These are phyloP conservation scores for Phylloscopus trochiloides DNA, from an alignment of 2,113 vertebrate genomes.

Conservation along the genomic window DNA sequence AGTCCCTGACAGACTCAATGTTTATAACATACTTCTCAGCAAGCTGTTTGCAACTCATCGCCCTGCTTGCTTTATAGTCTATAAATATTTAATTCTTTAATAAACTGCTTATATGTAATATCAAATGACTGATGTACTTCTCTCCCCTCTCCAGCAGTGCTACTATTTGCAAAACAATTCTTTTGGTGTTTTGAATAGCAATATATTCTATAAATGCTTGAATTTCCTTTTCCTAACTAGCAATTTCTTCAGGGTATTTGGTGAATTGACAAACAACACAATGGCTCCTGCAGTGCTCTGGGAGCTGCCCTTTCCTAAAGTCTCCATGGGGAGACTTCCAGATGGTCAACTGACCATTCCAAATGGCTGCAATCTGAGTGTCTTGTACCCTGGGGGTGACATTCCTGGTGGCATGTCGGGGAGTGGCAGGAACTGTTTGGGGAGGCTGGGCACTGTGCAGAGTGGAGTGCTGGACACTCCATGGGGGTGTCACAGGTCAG, in stretches of 20 bases:
- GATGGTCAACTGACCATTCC: not conserved
- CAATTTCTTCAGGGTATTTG: slow-evolving; percentile 64
- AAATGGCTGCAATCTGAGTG: not conserved
- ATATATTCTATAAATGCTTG: slow-evolving; percentile 70
- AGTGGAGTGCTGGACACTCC: not conserved
- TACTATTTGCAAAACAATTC: slow-evolving; percentile 76
- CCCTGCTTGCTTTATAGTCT: slow-evolving; percentile 77
- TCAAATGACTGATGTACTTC: slow-evolving; percentile 76
- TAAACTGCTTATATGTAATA: slow-evolving; percentile 80
- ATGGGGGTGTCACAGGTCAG: fast-evolving
- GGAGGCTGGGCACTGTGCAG: not conserved
- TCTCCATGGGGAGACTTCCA: not conserved
- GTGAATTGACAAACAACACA: slow-evolving; percentile 52
- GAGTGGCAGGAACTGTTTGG: not conserved
- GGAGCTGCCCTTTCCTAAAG: not conserved
- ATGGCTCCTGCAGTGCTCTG: not conserved
- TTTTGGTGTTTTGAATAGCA: slow-evolving; percentile 66
- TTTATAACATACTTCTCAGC: slow-evolving; percentile 77
- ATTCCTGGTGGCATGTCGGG: not conserved
- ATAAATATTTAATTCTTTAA: slow-evolving; percentile 85
- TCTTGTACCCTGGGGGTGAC: not conserved
- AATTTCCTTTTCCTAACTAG: slow-evolving; percentile 67
- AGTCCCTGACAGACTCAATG: slow-evolving; percentile 75
- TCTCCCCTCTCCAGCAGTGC: slow-evolving; percentile 64
- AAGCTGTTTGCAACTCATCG: slow-evolving; percentile 74